These are phyloP conservation scores for Calycopis cecrops DNA, from an alignment of 1,140 invertebrate species.

Conservation along the genomic window DNA sequence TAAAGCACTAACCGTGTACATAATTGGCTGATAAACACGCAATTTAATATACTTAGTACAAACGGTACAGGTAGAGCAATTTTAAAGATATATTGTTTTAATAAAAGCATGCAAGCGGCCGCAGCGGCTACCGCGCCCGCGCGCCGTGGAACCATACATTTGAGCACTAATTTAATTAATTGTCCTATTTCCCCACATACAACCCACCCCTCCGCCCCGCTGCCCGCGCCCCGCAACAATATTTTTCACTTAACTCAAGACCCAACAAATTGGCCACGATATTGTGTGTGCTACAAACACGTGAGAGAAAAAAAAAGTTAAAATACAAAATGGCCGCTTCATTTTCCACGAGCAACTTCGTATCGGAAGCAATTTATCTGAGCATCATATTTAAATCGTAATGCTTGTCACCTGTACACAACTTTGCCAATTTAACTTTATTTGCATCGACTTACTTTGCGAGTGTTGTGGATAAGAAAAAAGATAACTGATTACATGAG, in stretches of 20 bases:
- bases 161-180: conserved; percentile 71
- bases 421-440: conserved; percentile 74
- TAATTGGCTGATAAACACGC: conserved; percentile 14
- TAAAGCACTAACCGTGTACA: neutral
- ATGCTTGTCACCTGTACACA: conserved; percentile 54
- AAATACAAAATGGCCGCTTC: neutral
- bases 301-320: neutral
- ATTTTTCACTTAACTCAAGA: conserved; percentile 61
- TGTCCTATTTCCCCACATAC: conserved; percentile 57
- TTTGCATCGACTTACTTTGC: conserved; percentile 65
- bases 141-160: conserved; percentile 46
- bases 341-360: conserved; percentile 6
- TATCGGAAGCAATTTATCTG: conserved; percentile 38
- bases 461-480: conserved; percentile 56
- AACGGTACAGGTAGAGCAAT: conserved; percentile 28
- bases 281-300: conserved; percentile 18
- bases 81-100: conserved; percentile 64
- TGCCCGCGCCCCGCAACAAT: conserved; percentile 36
- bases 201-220: conserved; percentile 15
- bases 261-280: conserved; percentile 52
- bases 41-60: conserved; percentile 13
- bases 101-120: conserved; percentile 43
- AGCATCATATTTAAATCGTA: conserved; percentile 45
- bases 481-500: conserved; percentile 63
- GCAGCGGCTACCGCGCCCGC: conserved; percentile 34